Evolutionary conservation across 2,888 invertebrate species (phyloP), one percentile per base, ranked within the genome.

Genomic region (Tortricodes alternella): DNA sequence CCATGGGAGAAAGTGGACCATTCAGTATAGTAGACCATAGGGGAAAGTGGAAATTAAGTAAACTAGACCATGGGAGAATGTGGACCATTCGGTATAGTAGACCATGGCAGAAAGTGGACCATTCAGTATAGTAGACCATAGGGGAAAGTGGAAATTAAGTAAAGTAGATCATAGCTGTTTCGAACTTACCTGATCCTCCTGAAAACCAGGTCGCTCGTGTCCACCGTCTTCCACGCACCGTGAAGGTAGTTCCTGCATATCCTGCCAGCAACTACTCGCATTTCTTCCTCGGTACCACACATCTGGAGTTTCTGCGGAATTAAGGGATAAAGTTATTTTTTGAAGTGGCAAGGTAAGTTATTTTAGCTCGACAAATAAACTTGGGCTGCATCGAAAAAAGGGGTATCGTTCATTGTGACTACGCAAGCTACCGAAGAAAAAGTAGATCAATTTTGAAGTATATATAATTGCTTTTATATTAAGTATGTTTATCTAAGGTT

Each of bases 161-260:
- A n/a, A n/a, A n/a, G n/a, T n/a, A n/a, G n/a, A n/a, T n/a, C n/a
- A 16, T 9, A 5, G 3, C 3, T 9, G 37, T 37, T 8, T 1
- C 9, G 8, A 27, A 8, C 92, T 85, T 71, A 97, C 97, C 96
- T 97, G 79, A 98, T 95, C 67, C 96, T 93, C 70, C 94, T 95
- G 59, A 97, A 94, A 23, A 94, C 92, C 70, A 98, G 93, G 58
- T 96, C 95, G 7, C 94, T 91, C 0, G 95, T 91, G 6, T 94
- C 93, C 19, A 97, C 95, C 21, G 93, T 94, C 83, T 96, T 97
- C 98, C 98, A 98, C 3, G 95, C 94, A 1, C 98, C 98, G 65
- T 96, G 94, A 44, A 98, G 92, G 79, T 97, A 98, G 84, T 97
- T 97, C 66, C 95, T 93, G 85, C 98, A 98, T 66, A 98, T 96